phyloP scores from a whole-genome alignment of 2,113 vertebrate genomes.

The Falcunculus frontatus region DNA sequence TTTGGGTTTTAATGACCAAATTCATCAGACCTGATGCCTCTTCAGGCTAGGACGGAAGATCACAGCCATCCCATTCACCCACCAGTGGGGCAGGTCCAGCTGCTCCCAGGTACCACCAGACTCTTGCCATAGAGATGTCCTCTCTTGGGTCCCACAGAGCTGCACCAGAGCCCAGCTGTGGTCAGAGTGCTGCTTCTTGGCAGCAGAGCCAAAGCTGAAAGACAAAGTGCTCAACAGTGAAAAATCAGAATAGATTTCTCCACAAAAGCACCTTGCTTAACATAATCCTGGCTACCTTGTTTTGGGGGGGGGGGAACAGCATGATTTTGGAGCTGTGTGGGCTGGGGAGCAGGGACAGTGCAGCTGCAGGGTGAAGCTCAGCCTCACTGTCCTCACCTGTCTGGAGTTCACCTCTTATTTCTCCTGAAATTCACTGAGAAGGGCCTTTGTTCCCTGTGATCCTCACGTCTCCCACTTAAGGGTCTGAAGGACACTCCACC shows the following conservation, averaged over 20 bases:
- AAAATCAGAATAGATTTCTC: neutral
- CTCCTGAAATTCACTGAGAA: neutral
- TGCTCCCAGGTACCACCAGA: neutral
- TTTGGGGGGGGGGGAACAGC: neutral
- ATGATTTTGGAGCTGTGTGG: rapidly evolving
- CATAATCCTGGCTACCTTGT: neutral
- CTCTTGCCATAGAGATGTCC: neutral
- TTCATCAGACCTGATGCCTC: neutral
- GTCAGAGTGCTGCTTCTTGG: neutral
- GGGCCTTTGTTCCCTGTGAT: neutral
- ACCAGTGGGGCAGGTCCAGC: neutral
- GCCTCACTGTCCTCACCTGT: neutral
- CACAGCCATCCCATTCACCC: neutral
- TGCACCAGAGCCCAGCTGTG: neutral
- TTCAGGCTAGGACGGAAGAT: neutral
- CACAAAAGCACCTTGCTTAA: neutral
- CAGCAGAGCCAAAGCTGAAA: neutral
- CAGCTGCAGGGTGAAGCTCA: neutral
- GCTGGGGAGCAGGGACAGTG: neutral
- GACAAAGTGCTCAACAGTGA: neutral
- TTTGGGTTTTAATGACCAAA: neutral
- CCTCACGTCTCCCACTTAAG: neutral
- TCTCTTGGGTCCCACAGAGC: neutral
- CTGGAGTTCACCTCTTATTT: neutral
- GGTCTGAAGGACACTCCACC: neutral